Evolutionary conservation across 53 echinoderm and acorn worm genomes (phyloP), one percentile per base, ranked within the genome.

Genomic region (Arbacia lixula): DNA sequence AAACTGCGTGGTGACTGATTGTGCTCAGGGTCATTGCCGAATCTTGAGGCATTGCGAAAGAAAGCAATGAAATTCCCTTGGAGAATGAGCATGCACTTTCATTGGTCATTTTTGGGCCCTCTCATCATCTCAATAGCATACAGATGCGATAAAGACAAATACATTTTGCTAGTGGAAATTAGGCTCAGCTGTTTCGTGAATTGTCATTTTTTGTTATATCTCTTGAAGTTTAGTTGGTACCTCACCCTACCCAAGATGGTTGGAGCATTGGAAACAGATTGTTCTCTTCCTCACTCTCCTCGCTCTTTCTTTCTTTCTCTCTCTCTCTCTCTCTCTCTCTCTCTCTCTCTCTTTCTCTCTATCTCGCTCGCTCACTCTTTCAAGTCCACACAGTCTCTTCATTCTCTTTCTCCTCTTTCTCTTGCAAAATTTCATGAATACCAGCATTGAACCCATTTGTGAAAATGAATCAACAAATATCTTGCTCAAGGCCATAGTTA

Each of bases 101-200:
- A 35, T 69, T 12, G 43, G n/a, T n/a, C n/a, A n/a, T n/a, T n/a
- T n/a, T n/a, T n/a, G n/a, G n/a, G n/a, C n/a, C n/a, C n/a, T n/a
- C n/a, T n/a, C n/a, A n/a, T n/a, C n/a, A 43, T 43, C 69, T 10
- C 74, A 12, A 74, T 53, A 52, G 74, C 49, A 50, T 53, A 34
- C 74, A 74, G 74, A 74, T 74, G 74, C 53, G 51, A 53, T n/a
- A 46, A 53, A 74, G 74, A 74, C 52, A 74, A 74, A 74, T 69
- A 69, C 74, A 74, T 52, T 74, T 74, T 53, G 3, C 46, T 8
- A 20, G 51, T 74, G 74, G 74, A 74, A 53, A 74, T 74, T 24
- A 74, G 53, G 52, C 30, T 53, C 74, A 74, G 74, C 49, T 74
- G 74, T 30, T 74, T 32, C 20, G 46, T n/a, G 14, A 69, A 74